phyloP scores from a whole-genome alignment of 1,140 invertebrate genomes.

The Hyposmocoma kahamanoa region DNA sequence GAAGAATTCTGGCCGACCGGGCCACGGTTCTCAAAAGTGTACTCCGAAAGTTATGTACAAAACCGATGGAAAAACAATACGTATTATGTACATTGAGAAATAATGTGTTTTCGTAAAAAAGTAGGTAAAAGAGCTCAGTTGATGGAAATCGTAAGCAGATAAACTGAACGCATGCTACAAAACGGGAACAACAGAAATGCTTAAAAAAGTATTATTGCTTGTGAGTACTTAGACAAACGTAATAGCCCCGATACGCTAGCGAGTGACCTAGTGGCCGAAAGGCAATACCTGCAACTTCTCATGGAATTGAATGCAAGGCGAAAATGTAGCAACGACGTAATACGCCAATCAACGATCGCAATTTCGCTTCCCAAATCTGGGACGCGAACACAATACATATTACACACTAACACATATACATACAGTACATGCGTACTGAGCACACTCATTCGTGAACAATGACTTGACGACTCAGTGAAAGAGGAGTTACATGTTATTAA shows the following conservation, averaged over 20 bases:
- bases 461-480: slow-evolving; percentile 29
- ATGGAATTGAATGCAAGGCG: slow-evolving; percentile 61
- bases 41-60: no score
- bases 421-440: slow-evolving; percentile 36
- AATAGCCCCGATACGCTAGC: slow-evolving; percentile 6
- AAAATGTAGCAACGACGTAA: slow-evolving; percentile 60
- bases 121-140: no score
- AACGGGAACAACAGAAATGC: no score
- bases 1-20: no score
- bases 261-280: slow-evolving; percentile 49
- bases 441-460: slow-evolving; percentile 30
- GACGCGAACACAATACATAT: slow-evolving; percentile 25
- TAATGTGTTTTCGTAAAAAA: no score
- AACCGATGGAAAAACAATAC: no score
- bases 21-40: no score
- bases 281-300: slow-evolving; percentile 56
- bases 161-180: no score
- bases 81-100: no score
- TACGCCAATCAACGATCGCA: slow-evolving; percentile 56
- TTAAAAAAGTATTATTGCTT: no score
- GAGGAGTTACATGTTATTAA: slow-evolving; percentile 36
- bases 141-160: no score
- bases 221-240: slow-evolving; percentile 1
- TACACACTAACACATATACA: slow-evolving; percentile 32
- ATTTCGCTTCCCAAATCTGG: slow-evolving; percentile 59